Evolutionary conservation across 2,888 invertebrate genomes (phyloP).

Genomic region (Spisula solida): DNA sequence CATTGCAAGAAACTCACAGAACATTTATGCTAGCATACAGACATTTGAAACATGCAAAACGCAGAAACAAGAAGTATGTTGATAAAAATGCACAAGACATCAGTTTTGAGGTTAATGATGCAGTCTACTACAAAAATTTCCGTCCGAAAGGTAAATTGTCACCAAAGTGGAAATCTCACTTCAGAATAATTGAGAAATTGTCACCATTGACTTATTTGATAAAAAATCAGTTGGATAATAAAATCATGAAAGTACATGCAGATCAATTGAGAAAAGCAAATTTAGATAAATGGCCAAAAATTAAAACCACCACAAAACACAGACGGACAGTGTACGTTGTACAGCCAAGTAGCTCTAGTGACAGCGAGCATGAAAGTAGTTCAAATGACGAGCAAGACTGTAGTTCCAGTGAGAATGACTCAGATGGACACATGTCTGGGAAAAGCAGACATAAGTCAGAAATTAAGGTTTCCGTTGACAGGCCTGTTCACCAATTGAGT

Average conservation of each 20-base stretch:
- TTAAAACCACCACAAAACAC: too few relatives aligned
- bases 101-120: slow-evolving; percentile 55
- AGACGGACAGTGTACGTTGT: too few relatives aligned
- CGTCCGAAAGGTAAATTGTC: slow-evolving; percentile 49
- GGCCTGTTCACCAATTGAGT: too few relatives aligned
- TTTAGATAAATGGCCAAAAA: slow-evolving; percentile 40
- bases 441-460: too few relatives aligned
- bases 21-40: slow-evolving; percentile 50
- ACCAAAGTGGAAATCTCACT: slow-evolving; percentile 59
- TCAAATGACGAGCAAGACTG: too few relatives aligned
- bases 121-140: slow-evolving; percentile 55
- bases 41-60: slow-evolving; percentile 49
- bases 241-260: slow-evolving; percentile 52
- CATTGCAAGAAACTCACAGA: slow-evolving; percentile 63
- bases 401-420: too few relatives aligned
- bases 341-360: too few relatives aligned
- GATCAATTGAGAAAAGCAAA: slow-evolving; percentile 48
- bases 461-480: too few relatives aligned
- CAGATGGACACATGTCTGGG: too few relatives aligned
- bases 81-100: slow-evolving; percentile 52
- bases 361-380: not conserved
- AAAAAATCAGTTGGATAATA: slow-evolving; percentile 53
- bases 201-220: slow-evolving; percentile 50
- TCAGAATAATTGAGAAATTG: slow-evolving; percentile 53
- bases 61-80: slow-evolving; percentile 43